Conservation (phyloP, 2,888 invertebrate genomes). For the Nipponacmea schrenckii region DNA sequence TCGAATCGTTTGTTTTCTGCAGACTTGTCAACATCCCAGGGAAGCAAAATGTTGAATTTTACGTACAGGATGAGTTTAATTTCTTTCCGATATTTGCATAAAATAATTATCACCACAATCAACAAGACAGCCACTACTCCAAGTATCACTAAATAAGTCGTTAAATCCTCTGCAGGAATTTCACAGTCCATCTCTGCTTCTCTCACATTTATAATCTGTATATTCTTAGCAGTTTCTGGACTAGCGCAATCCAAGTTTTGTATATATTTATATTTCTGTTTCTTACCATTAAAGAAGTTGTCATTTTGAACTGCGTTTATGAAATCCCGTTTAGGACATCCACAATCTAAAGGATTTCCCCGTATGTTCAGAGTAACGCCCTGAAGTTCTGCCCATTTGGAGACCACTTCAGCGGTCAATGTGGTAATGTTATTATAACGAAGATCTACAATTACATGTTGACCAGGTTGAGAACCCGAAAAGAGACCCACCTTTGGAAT, state of each 20-base stretch:
- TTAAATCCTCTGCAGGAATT: background rate
- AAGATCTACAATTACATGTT: too few species aligned
- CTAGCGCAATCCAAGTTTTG: conserved; percentile 32
- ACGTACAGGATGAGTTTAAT: conserved; percentile 49
- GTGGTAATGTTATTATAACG: conserved; percentile 43
- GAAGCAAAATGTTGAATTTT: conserved; percentile 51
- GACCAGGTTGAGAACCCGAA: too few species aligned
- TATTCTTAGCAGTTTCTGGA: conserved; percentile 31
- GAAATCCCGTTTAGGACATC: conserved; percentile 31
- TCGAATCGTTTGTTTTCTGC: conserved; percentile 73
- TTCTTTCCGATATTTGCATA: conserved; percentile 28
- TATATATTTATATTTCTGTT: conserved; percentile 35
- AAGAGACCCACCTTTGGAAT: background rate
- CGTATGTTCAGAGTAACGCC: conserved; percentile 43
- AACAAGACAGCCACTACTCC: conserved; percentile 20
- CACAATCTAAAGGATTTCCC: conserved; percentile 47
- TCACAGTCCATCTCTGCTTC: conserved; percentile 24
- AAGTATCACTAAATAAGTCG: conserved; percentile 12
- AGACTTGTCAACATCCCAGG: conserved; percentile 33
- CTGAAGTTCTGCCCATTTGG: conserved; percentile 32
- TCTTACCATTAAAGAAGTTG: conserved; percentile 7
- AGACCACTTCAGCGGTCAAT: conserved; percentile 35
- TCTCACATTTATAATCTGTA: conserved; percentile 26
- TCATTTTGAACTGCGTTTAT: conserved; percentile 18
- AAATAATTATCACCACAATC: conserved; percentile 18